phyloP scores from a whole-genome alignment of 2,113 vertebrate species.

The Tympanuchus pallidicinctus region DNA sequence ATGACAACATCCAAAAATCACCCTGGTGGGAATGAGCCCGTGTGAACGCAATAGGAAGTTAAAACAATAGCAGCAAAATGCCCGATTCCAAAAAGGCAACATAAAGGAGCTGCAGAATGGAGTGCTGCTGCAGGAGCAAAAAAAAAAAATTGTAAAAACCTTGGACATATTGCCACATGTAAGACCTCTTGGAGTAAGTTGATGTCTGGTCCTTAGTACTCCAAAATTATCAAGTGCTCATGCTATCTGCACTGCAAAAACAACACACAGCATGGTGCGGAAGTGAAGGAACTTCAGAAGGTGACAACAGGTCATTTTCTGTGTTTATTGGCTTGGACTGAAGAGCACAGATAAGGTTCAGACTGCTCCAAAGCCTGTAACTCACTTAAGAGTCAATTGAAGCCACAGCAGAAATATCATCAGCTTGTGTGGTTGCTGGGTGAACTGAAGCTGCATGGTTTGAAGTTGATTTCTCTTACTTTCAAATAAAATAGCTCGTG shows the following conservation, averaged over 20 bases:
- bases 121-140: neutral
- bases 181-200: neutral
- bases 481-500: constrained; percentile 62
- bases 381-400: constrained; percentile 39
- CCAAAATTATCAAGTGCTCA: neutral
- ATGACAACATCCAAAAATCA: constrained; percentile 22
- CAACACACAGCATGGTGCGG: neutral
- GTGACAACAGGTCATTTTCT: neutral
- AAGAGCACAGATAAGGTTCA: neutral
- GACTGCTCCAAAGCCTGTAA: constrained; percentile 5
- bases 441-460: neutral
- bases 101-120: neutral
- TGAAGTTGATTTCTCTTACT: constrained; percentile 21
- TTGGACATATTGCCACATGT: neutral
- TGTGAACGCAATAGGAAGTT: neutral
- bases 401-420: constrained; percentile 23
- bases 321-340: constrained; percentile 5
- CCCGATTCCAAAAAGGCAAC: neutral
- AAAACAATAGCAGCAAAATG: neutral
- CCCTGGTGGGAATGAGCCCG: neutral
- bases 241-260: neutral
- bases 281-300: neutral
- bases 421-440: neutral
- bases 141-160: neutral
- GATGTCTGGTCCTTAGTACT: neutral